These are phyloP conservation scores for Lophochroa leadbeateri DNA, from an alignment of 2,113 vertebrate genomes.

Conservation along the genomic window DNA sequence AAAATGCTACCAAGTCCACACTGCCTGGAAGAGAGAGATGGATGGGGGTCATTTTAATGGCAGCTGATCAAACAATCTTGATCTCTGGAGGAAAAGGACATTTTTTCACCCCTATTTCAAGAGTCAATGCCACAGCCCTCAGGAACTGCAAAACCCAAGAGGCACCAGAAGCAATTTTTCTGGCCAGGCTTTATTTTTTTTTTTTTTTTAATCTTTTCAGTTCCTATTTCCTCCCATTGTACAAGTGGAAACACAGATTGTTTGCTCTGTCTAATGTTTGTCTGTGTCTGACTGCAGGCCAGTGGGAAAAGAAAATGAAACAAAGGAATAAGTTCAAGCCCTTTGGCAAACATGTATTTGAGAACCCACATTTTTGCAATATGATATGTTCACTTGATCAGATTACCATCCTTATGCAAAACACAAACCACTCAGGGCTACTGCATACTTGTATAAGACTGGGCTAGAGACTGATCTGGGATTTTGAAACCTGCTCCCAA, in stretches of 20 bases:
- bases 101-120: neutral
- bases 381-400: neutral
- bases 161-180: conserved; percentile 13
- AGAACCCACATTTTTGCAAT: neutral
- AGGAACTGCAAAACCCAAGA: conserved; percentile 27
- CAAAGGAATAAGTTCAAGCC: conserved; percentile 34
- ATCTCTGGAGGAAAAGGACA: neutral
- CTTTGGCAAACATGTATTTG: neutral
- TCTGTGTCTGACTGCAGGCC: neutral
- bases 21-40: neutral
- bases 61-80: neutral
- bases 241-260: conserved; percentile 39
- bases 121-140: neutral
- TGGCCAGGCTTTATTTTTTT: neutral
- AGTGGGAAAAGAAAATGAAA: conserved; percentile 33
- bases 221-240: conserved; percentile 58
- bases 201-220: neutral
- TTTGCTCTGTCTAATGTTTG: conserved; percentile 22
- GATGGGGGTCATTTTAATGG: neutral
- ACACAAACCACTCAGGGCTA: neutral
- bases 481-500: neutral
- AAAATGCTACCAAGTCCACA: neutral
- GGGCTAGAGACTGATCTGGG: neutral
- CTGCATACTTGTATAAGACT: neutral
- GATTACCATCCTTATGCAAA: neutral